Evolutionary conservation across 2,888 invertebrate genomes (phyloP), one percentile per base, ranked within the genome.

Genomic region (Galeopsomyia nigrocyanea): DNA sequence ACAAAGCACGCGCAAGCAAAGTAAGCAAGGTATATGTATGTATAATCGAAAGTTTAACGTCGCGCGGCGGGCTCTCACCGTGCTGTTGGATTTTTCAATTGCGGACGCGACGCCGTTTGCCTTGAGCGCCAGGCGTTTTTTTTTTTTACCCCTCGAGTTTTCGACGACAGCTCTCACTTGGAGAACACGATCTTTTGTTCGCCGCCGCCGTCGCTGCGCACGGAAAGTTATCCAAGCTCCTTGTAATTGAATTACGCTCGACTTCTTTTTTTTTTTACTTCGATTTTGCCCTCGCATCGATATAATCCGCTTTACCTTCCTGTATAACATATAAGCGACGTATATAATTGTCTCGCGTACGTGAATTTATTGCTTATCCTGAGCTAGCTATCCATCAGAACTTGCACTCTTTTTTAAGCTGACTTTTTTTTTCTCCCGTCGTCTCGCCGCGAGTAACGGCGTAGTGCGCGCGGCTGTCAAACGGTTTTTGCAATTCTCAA

Each of bases 31-130:
- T n/a, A n/a, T n/a, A n/a, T n/a, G n/a, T n/a, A n/a, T n/a, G n/a
- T 39, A 39, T 50, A 62, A 68, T 68, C 68, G 68, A 68, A 68
- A 68, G 68, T 68, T 68, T 55, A n/a, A 22, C 55, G 22, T 53
- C 17, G 3, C 47, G 1, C 49, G 31, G 61, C 22, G 19, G n/a
- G 16, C 22, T 50, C 31, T 39, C 39, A 39, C 7, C 13, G 64
- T 5, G 2, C 39, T 10, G 13, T 39, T 10, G 39, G 39, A 16
- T 16, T 71, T 55, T 55, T 58, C 10, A 1, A 51, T n/a, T 51
- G 22, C 21, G 17, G 51, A 7, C n/a, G 60, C 55, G 66, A 60
- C 49, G 39, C 13, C 39, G 39, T 39, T 71, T 47, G 60, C 66
- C 65, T 71, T 66, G 71, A 66, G 70, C 53, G 63, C 47, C 13